These are phyloP conservation scores for Brachyhypopomus occidentalis DNA, from an alignment of 2,113 vertebrate genomes.

Conservation along the genomic window DNA sequence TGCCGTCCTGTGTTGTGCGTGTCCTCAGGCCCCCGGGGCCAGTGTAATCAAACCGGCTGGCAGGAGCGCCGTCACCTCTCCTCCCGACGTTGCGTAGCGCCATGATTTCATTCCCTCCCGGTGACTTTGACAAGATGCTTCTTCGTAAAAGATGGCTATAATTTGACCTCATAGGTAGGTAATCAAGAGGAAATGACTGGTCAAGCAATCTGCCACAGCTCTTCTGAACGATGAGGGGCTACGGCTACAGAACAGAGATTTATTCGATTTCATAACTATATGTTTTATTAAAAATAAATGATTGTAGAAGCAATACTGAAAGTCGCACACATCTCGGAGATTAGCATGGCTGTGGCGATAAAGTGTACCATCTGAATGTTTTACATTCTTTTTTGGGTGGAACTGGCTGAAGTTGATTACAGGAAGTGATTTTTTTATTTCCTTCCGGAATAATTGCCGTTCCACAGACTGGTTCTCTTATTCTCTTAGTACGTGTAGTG, in stretches of 20 bases:
- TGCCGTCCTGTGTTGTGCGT: not conserved
- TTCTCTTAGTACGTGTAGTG: not conserved
- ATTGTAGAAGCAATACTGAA: not conserved
- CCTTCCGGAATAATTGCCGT: not conserved
- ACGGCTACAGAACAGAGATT: conserved; percentile 37
- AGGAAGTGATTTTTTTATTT: not conserved
- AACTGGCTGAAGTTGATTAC: conserved; percentile 9
- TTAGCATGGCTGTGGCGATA: not conserved
- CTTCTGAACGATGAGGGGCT: conserved; percentile 21
- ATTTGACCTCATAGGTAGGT: conserved; percentile 53
- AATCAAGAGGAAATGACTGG: conserved; percentile 49
- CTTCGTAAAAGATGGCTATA: conserved; percentile 45
- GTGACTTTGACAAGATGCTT: conserved; percentile 52
- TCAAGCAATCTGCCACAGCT: conserved; percentile 40
- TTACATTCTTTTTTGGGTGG: not conserved
- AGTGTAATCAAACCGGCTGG: conserved; percentile 13
- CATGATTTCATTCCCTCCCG: conserved; percentile 45
- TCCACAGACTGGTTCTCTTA: not conserved
- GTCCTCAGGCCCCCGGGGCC: not conserved
- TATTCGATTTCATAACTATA: conserved; percentile 44
- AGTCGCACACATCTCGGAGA: not conserved
- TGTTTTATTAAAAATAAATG: conserved; percentile 49
- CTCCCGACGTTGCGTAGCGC: conserved; percentile 29
- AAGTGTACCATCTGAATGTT: conserved; percentile 3
- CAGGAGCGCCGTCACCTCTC: not conserved